A percentile compares a stretch with the other conserved stretches of the same genome.
Conservation (phyloP, 92 coral and sea anemone species). For the Zoanthus sociatus region DNA sequence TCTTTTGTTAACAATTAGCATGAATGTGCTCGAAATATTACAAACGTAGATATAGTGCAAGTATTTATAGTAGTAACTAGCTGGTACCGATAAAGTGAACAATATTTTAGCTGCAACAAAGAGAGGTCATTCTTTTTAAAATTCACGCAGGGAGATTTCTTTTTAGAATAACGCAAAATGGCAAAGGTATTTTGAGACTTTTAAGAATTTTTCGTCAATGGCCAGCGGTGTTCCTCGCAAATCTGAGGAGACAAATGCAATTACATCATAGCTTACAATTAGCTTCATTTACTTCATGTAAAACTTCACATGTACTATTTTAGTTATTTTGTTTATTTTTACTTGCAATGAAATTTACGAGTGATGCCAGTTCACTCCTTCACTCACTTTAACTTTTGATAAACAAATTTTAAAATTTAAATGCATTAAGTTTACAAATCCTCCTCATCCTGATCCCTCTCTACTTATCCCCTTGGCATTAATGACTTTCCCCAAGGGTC, state of each 20-base stretch:
- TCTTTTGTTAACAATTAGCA: not conserved
- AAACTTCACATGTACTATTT: not conserved
- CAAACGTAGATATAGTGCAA: not conserved
- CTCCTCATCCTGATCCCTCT: too few relatives aligned
- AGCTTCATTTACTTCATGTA: not conserved
- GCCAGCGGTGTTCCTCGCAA: slow-evolving; percentile 22
- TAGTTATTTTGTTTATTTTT: not conserved
- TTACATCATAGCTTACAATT: not conserved
- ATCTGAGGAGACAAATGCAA: not conserved
- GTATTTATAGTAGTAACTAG: too few relatives aligned
- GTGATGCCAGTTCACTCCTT: too few relatives aligned
- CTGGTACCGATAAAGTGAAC: not conserved
- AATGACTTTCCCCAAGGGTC: too few relatives aligned
- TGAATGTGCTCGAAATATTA: not conserved
- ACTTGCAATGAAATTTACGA: too few relatives aligned
- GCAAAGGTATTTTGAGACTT: not conserved
- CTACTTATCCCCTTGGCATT: too few relatives aligned
- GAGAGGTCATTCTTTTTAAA: not conserved
- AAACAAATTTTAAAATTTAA: too few relatives aligned
- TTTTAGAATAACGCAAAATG: not conserved
- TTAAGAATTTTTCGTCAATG: not conserved
- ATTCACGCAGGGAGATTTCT: not conserved
- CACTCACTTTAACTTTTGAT: too few relatives aligned
- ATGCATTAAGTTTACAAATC: too few relatives aligned
- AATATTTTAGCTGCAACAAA: not conserved